These are phyloP conservation scores for Thryonomys swinderianus DNA, from an alignment of 2,113 vertebrate species.

Conservation along the genomic window DNA sequence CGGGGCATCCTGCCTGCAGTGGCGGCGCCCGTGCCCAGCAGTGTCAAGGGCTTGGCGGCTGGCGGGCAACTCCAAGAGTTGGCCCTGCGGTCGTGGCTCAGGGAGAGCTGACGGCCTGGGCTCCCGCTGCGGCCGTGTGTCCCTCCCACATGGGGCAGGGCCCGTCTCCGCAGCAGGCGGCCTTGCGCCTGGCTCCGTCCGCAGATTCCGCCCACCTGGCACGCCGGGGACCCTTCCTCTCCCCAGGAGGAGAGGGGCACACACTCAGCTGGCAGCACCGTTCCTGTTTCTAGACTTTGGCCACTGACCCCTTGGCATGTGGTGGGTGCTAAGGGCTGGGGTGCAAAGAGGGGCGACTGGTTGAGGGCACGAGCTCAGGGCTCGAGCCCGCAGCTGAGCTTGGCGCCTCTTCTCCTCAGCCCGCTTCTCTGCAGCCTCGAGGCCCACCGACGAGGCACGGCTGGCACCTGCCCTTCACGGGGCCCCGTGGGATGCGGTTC, in stretches of 20 bases:
- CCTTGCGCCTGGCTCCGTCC: too few relatives aligned
- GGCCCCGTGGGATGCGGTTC: not conserved
- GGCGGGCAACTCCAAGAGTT: not conserved
- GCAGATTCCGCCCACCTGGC: too few relatives aligned
- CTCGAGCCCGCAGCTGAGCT: not conserved
- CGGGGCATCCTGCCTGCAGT: not conserved
- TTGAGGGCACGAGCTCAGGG: too few relatives aligned
- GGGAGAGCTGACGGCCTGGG: not conserved
- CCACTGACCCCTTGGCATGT: not conserved
- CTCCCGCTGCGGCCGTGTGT: not conserved
- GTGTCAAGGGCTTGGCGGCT: not conserved
- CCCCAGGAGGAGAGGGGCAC: too few relatives aligned
- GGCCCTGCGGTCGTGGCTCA: accelerated
- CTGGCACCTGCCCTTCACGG: accelerated
- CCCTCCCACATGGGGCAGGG: not conserved
- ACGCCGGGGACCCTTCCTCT: not conserved
- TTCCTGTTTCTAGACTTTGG: too few relatives aligned
- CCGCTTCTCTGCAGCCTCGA: not conserved
- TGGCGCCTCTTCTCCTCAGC: not conserved
- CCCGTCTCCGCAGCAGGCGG: not conserved
- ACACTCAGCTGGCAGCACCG: too few relatives aligned
- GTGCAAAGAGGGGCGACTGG: too few relatives aligned
- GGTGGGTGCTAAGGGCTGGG: too few relatives aligned
- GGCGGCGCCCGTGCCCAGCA: too few relatives aligned
- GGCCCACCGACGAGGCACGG: accelerated